phyloP scores from a whole-genome alignment of 2,797 vertebrate species.

The Hylomyscus alleni region DNA sequence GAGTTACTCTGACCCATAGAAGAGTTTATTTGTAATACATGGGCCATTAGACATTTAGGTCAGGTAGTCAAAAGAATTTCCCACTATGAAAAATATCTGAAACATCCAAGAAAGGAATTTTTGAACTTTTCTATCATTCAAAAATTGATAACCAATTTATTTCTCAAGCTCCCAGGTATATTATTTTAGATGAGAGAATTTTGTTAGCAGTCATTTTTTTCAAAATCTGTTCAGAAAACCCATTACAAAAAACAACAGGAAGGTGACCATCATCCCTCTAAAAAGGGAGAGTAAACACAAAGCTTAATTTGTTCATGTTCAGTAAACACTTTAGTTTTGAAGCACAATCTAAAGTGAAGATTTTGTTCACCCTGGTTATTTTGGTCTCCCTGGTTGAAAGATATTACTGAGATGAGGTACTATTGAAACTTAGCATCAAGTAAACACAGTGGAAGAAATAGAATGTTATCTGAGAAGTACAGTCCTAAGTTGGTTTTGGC shows the following conservation, averaged over 20 bases:
- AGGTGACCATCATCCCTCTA: constrained; percentile 50
- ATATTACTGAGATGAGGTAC: constrained; percentile 63
- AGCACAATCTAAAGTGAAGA: constrained; percentile 49
- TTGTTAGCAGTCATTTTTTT: constrained; percentile 56
- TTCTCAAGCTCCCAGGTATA: constrained; percentile 58
- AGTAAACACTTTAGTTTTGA: constrained; percentile 67
- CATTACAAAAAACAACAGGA: constrained; percentile 69
- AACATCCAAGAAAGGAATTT: constrained; percentile 73
- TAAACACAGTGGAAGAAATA: constrained; percentile 65
- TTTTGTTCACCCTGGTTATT: constrained; percentile 73
- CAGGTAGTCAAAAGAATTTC: constrained; percentile 55
- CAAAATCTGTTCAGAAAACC: constrained; percentile 51
- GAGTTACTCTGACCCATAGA: constrained; percentile 37
- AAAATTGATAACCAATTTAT: constrained; percentile 67
- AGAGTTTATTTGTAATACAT: constrained; percentile 49
- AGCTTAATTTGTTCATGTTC: constrained; percentile 71
- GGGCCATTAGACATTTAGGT: constrained; percentile 46
- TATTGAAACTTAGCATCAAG: not conserved
- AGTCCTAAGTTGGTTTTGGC: constrained; percentile 52
- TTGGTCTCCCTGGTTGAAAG: constrained; percentile 68
- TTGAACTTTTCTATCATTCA: constrained; percentile 71
- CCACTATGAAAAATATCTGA: constrained; percentile 64
- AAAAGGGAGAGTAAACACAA: constrained; percentile 67
- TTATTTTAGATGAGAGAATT: constrained; percentile 73
- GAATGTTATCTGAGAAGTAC: constrained; percentile 56